Conservation (phyloP, 2,113 vertebrate species). For the Cyanistes caeruleus region DNA sequence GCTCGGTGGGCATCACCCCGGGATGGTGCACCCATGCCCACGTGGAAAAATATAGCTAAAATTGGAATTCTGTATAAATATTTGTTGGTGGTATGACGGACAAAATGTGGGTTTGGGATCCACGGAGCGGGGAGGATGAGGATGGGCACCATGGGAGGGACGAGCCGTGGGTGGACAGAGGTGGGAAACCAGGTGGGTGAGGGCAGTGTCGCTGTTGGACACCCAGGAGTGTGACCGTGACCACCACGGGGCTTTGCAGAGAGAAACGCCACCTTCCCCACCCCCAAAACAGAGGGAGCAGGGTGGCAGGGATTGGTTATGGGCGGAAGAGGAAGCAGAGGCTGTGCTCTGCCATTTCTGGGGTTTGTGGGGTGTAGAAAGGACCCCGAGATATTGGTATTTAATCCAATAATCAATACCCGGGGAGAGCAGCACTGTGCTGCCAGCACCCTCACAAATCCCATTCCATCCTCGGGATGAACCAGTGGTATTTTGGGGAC, state of each 20-base stretch:
- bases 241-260: background rate
- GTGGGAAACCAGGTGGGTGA: background rate
- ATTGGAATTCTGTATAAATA: fast-evolving
- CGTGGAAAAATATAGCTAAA: fast-evolving
- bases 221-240: fast-evolving
- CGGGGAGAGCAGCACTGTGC: fast-evolving
- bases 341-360: fast-evolving
- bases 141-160: fast-evolving
- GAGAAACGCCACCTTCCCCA: fast-evolving
- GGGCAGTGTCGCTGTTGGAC: fast-evolving
- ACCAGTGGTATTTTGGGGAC: fast-evolving
- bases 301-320: fast-evolving
- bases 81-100: fast-evolving
- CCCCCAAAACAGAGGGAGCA: background rate
- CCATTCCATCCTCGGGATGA: fast-evolving
- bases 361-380: fast-evolving
- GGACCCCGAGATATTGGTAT: fast-evolving
- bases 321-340: background rate
- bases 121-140: fast-evolving
- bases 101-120: fast-evolving
- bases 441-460: background rate
- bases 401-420: background rate
- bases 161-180: background rate
- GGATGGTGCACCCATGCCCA: fast-evolving
- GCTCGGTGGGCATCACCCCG: fast-evolving